phyloP scores from a whole-genome alignment of 2,797 vertebrate genomes.

The Cheirogaleus major region DNA sequence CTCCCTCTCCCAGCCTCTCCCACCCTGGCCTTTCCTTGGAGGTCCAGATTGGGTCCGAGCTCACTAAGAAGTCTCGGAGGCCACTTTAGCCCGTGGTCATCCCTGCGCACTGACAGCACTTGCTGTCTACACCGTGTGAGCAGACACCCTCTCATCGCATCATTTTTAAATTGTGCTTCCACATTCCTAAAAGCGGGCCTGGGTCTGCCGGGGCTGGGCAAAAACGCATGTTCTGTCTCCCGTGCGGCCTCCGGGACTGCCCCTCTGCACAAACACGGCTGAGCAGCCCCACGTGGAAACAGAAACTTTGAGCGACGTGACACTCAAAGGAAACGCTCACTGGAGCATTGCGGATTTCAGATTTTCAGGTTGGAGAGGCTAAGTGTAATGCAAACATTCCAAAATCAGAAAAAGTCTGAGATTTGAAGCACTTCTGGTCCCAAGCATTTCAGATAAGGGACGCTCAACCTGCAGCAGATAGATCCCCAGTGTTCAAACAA shows the following conservation, averaged over 20 bases:
- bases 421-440: background rate
- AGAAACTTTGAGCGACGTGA: background rate
- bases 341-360: background rate
- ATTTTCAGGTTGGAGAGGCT: background rate
- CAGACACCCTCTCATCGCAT: fast-evolving
- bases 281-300: background rate
- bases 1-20: fast-evolving
- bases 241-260: background rate
- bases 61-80: background rate
- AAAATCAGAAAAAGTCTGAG: background rate
- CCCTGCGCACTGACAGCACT: fast-evolving
- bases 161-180: background rate
- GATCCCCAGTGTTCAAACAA: background rate
- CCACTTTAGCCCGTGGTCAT: background rate
- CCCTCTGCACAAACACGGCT: background rate
- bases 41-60: background rate
- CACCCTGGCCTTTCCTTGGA: background rate
- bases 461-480: background rate
- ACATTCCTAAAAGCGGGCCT: background rate
- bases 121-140: background rate
- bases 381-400: background rate
- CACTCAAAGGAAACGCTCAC: background rate
- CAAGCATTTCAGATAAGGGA: background rate
- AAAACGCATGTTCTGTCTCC: background rate
- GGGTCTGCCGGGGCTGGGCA: no score